These are phyloP conservation scores for Dromas ardeola DNA, from an alignment of 2,113 vertebrate species.

Conservation along the genomic window DNA sequence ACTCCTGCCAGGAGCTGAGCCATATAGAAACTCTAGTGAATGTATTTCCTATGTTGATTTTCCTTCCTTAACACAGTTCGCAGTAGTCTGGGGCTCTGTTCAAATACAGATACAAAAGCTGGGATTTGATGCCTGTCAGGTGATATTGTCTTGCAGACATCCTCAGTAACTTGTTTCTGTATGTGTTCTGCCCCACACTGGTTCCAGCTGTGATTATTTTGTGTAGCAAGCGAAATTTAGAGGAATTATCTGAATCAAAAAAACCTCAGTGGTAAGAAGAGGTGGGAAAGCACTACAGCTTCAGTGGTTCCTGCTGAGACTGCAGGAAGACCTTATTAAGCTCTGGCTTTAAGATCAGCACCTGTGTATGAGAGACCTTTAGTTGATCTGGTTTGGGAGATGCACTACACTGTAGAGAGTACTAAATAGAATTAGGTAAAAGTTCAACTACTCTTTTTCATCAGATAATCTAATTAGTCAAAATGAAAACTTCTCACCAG, in stretches of 20 bases:
- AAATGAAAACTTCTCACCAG: not conserved
- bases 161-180: not conserved
- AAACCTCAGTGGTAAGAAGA: not conserved
- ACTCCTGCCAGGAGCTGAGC: not conserved
- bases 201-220: not conserved
- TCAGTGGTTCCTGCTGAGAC: not conserved
- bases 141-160: not conserved
- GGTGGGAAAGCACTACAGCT: not conserved
- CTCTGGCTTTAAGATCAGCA: not conserved
- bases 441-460: not conserved
- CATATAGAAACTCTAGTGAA: not conserved
- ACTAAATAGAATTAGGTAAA: not conserved
- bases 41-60: not conserved
- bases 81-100: not conserved
- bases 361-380: not conserved
- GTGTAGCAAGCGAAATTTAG: not conserved
- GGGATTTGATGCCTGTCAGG: not conserved
- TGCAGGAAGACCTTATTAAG: not conserved
- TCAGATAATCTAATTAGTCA: not conserved
- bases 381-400: not conserved
- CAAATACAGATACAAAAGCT: not conserved
- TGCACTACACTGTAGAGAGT: not conserved
- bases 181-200: not conserved
- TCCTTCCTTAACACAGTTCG: too few relatives aligned
- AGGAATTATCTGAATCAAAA: not conserved